Conservation (phyloP, 1,140 invertebrate genomes). For the Maconellicoccus hirsutus region DNA sequence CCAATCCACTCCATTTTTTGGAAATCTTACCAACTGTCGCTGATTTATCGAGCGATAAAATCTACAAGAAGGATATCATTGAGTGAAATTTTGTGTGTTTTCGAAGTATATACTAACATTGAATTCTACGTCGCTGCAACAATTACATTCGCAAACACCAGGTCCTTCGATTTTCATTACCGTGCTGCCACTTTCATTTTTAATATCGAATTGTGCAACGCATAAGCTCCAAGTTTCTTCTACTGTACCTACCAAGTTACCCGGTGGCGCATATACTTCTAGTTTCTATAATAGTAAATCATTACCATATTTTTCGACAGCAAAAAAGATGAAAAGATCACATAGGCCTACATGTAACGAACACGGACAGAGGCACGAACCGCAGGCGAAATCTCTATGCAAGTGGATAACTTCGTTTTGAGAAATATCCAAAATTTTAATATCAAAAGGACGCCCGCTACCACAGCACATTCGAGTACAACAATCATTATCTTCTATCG, state of each 20-base stretch:
- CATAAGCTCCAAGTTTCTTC: slow-evolving; percentile 76
- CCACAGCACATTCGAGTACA: slow-evolving; percentile 68
- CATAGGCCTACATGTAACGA: slow-evolving; percentile 76
- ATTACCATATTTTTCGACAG: neutral
- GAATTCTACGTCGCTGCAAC: slow-evolving; percentile 69
- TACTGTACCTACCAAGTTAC: slow-evolving; percentile 59
- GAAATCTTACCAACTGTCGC: slow-evolving; percentile 59
- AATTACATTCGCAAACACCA: slow-evolving; percentile 57
- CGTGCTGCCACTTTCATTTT: slow-evolving; percentile 42
- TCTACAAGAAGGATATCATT: slow-evolving; percentile 35
- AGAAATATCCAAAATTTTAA: slow-evolving; percentile 69
- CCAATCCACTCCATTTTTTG: slow-evolving; percentile 61
- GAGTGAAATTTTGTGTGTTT: neutral
- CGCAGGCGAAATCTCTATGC: slow-evolving; percentile 61
- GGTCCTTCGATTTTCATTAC: slow-evolving; percentile 62
- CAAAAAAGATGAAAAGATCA: neutral
- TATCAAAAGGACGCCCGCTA: slow-evolving; percentile 63
- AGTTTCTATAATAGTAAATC: slow-evolving; percentile 37
- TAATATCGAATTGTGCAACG: slow-evolving; percentile 61
- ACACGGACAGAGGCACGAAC: slow-evolving; percentile 67
- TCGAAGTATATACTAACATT: slow-evolving; percentile 37
- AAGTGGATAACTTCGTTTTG: slow-evolving; percentile 59
- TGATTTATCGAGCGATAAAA: slow-evolving; percentile 50
- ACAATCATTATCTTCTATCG: slow-evolving; percentile 69
- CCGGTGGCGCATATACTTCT: slow-evolving; percentile 59